Percentiles rank a stretch among this genome's conserved stretches.
phyloP scores from a whole-genome alignment of 2,113 vertebrate species.

The Etia nguti region DNA sequence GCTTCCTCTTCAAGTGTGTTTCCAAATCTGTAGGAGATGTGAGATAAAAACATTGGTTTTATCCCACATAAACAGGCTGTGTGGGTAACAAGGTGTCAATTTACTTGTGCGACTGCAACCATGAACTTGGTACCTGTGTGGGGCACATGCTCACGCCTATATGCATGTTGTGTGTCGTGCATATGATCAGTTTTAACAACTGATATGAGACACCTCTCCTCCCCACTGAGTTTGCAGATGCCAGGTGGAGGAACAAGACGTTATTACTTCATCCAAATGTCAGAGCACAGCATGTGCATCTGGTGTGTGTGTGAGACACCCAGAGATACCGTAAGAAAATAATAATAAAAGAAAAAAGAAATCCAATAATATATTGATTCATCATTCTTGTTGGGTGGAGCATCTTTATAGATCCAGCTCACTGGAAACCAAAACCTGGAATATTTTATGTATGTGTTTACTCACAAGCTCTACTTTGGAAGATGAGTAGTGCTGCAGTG shows the following conservation, averaged over 20 bases:
- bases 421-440: neutral
- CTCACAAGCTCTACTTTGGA: neutral
- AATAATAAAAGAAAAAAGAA: neutral
- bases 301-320: neutral
- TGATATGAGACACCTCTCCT: slow-evolving; percentile 46
- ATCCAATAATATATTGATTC: slow-evolving; percentile 43
- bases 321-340: slow-evolving; percentile 18
- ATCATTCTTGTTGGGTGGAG: slow-evolving; percentile 4
- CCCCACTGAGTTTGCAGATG: slow-evolving; percentile 59
- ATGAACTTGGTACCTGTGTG: neutral
- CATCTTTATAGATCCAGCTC: slow-evolving; percentile 9
- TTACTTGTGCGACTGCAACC: neutral
- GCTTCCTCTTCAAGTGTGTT: slow-evolving; percentile 21
- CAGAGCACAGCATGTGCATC: slow-evolving; percentile 41
- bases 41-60: slow-evolving; percentile 53
- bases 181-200: slow-evolving; percentile 30
- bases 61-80: slow-evolving; percentile 4
- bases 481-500: neutral
- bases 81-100: neutral
- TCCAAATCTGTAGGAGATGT: slow-evolving; percentile 27
- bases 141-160: neutral
- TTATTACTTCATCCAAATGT: slow-evolving; percentile 65
- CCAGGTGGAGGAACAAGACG: slow-evolving; percentile 57
- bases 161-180: slow-evolving; percentile 2
- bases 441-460: slow-evolving; percentile 13